phyloP scores from a whole-genome alignment of 2,113 vertebrate genomes.

The Baryphthengus martii region DNA sequence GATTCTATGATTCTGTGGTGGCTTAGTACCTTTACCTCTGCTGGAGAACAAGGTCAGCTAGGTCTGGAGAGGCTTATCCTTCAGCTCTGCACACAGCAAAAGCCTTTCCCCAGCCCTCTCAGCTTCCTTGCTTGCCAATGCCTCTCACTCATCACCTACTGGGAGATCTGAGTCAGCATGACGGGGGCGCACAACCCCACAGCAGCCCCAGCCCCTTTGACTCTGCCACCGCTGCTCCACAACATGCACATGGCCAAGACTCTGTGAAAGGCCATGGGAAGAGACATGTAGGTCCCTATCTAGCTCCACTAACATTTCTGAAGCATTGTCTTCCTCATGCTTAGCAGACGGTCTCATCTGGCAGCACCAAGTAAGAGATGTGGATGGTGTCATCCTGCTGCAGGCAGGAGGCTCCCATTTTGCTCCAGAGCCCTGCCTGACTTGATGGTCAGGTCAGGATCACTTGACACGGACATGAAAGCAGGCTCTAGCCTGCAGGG shows the following conservation, averaged over 20 bases:
- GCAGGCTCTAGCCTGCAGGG: background rate
- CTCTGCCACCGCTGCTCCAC: background rate
- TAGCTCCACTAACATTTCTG: background rate
- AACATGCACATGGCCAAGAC: background rate
- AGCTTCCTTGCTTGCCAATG: too few relatives aligned
- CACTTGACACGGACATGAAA: background rate
- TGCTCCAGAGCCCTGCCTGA: background rate
- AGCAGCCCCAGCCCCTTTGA: background rate
- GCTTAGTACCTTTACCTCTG: background rate
- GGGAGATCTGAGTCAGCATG: background rate
- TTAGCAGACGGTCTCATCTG: background rate
- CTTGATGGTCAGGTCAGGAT: background rate
- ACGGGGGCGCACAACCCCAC: background rate
- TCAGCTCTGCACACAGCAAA: background rate
- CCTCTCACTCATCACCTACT: background rate
- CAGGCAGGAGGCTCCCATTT: background rate
- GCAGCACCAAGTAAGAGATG: background rate
- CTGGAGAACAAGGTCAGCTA: background rate
- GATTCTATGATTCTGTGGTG: background rate
- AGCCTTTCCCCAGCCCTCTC: background rate
- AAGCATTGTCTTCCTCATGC: background rate
- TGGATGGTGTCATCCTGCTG: background rate
- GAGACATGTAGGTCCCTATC: background rate
- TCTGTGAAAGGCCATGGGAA: fast-evolving
- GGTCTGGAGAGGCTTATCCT: background rate